Evolutionary conservation across 2,797 vertebrate genomes (phyloP).

Genomic region (Hylomyscus alleni): DNA sequence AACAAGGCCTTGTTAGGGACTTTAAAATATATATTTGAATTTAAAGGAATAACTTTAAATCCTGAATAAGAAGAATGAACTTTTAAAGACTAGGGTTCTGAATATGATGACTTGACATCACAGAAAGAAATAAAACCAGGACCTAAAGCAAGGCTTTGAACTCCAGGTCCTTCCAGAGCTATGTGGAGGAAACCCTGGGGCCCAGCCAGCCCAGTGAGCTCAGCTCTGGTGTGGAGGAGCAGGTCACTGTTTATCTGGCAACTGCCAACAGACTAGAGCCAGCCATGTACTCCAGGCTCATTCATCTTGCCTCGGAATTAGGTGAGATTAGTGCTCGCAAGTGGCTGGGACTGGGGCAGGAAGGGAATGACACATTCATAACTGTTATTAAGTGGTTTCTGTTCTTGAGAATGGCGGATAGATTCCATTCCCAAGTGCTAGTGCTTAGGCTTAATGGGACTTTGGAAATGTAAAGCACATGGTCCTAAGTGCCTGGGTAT

Average conservation of each 20-base stretch:
- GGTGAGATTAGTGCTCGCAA: constrained; percentile 17
- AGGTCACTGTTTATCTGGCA: not conserved
- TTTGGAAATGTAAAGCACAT: constrained; percentile 75
- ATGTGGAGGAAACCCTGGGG: not conserved
- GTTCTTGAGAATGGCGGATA: constrained; percentile 55
- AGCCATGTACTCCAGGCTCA: not conserved
- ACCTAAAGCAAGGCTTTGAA: not conserved
- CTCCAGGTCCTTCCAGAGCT: not conserved
- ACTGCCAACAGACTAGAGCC: not conserved
- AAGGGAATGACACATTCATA: constrained; percentile 62
- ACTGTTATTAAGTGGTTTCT: constrained; percentile 56
- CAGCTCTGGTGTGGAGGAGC: not conserved
- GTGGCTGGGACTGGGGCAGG: constrained; percentile 27
- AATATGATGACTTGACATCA: not conserved
- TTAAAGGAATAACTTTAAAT: constrained; percentile 19
- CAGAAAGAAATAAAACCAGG: constrained; percentile 35
- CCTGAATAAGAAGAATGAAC: not conserved
- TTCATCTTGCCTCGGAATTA: constrained; percentile 51
- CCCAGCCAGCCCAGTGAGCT: not conserved
- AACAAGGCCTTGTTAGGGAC: not conserved
- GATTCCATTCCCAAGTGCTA: constrained; percentile 57
- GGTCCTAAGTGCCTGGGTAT: constrained; percentile 45
- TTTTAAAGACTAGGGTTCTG: not conserved
- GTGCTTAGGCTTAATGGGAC: constrained; percentile 62
- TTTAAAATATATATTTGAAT: not conserved